Base-by-base conservation (phyloP, 2,888 invertebrate species). In the Athalia cordata region DNA sequence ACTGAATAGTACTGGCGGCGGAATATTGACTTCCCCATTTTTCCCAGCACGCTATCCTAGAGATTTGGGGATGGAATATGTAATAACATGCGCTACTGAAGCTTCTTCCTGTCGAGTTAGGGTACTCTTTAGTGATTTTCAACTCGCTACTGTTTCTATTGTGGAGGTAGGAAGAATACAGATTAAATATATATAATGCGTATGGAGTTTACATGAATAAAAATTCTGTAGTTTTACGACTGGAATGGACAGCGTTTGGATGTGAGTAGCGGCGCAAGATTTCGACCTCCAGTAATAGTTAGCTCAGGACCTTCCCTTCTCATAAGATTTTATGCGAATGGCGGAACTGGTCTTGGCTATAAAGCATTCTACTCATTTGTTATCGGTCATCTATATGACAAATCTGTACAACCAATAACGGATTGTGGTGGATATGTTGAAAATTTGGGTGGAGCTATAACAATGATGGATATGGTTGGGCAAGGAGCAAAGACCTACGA, bases 381-480 rank as follows among this genome's bases (percentile, higher is more conserved):
- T 3, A 86, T 87, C 74, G 90, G 89, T 5, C 85, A 88, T 78
- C 80, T 84, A 7, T 84, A 86, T 79, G 89, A 90, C 61, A 88
- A 86, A 77, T 85, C 87, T 49, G 81, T 87, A 15, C 87, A 88
- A 47, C 90, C 90, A 57, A 88, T 91, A 83, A 83, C 88, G 91
- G 94, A 94, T 88, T 95, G 95, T 84, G 95, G 95, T 45, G 95
- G 95, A 67, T 92, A 93, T 88, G 94, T 95, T 1, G 93, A 93
- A 80, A 94, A 94, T 83, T 91, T 93, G 11, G 95, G 95, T 3
- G 95, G 95, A 0, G 93, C 93, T 11, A 95, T 95, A 74, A 95
- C 94, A 2, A 95, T 95, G 95, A 94, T 94, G 93, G 93, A 95
- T 84, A 95, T 95, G 94, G 92, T 93, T 11, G 91, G 92, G 65